Conservation (phyloP, 2,888 invertebrate species). For the Lasioglossum zephyrum region DNA sequence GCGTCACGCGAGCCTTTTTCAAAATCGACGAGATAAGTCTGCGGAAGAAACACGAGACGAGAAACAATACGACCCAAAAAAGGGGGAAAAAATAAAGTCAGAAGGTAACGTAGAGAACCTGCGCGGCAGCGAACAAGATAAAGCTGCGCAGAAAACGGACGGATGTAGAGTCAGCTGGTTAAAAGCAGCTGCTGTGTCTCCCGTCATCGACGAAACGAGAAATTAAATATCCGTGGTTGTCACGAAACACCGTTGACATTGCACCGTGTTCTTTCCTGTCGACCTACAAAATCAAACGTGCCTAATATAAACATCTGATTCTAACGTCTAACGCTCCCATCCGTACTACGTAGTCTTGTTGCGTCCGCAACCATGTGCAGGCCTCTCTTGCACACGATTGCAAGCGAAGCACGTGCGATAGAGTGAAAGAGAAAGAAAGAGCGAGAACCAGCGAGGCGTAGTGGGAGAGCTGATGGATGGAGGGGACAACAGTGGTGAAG, state of each 20-base stretch:
- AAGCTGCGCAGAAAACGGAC: slow-evolving; percentile 56
- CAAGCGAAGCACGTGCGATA: slow-evolving; percentile 59
- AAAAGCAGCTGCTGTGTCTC: slow-evolving; percentile 80
- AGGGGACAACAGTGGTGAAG: not conserved
- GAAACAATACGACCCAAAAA: not conserved
- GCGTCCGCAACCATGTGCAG: slow-evolving; percentile 58
- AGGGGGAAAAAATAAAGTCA: slow-evolving; percentile 3
- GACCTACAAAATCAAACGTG: slow-evolving; percentile 53
- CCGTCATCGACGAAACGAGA: slow-evolving; percentile 73
- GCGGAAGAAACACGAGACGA: not conserved
- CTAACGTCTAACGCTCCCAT: slow-evolving; percentile 34
- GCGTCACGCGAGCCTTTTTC: not conserved
- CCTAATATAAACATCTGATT: slow-evolving; percentile 59
- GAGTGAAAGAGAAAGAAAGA: slow-evolving; percentile 61
- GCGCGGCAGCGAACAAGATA: slow-evolving; percentile 40
- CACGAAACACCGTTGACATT: slow-evolving; percentile 51
- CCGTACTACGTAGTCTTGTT: slow-evolving; percentile 37
- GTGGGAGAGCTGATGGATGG: slow-evolving; percentile 4
- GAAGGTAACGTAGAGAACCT: slow-evolving; percentile 48
- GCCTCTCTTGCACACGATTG: slow-evolving; percentile 54
- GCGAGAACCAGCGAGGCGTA: slow-evolving; percentile 46
- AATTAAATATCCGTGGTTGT: slow-evolving; percentile 69
- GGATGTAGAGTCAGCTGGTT: slow-evolving; percentile 80
- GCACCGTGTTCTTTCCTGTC: slow-evolving; percentile 52
- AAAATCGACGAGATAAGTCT: not conserved